Evolutionary conservation across 2,113 vertebrate genomes (phyloP).

Genomic region (Pelecanoides urinatrix): DNA sequence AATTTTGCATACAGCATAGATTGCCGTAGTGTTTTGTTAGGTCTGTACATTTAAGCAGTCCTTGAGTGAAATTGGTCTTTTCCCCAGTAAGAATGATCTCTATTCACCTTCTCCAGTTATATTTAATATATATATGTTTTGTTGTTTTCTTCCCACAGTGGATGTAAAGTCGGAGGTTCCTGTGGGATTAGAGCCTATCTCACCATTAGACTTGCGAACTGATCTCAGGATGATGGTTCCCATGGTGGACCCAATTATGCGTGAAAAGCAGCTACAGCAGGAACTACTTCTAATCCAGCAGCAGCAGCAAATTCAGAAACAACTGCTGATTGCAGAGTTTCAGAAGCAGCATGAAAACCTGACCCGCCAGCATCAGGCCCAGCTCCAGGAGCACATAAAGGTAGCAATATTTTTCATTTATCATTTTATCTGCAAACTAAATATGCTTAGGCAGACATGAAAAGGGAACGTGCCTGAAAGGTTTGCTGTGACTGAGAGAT

Average conservation of each 20-base stretch:
- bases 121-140: not conserved
- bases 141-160: constrained; percentile 68
- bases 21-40: not conserved
- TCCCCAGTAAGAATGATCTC: not conserved
- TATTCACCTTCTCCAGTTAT: not conserved
- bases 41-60: not conserved
- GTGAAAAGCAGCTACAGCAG: constrained; percentile 94
- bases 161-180: constrained; percentile 90
- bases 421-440: not conserved
- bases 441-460: not conserved
- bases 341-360: constrained; percentile 98
- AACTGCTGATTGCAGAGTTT: constrained; percentile 95
- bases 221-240: constrained; percentile 93
- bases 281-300: constrained; percentile 96
- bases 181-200: constrained; percentile 83
- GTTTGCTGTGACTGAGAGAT: not conserved
- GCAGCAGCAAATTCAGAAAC: constrained; percentile 98
- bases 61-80: not conserved
- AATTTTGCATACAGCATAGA: not conserved
- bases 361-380: constrained; percentile 95
- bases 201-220: constrained; percentile 91
- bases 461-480: not conserved
- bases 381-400: constrained; percentile 99
- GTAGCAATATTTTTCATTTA: constrained; percentile 77
- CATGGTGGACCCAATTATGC: constrained; percentile 86